A percentile compares a stretch with the other conserved stretches of the same genome.
These are phyloP conservation scores for Zapornia atra DNA, from an alignment of 2,113 vertebrate species.

Conservation along the genomic window DNA sequence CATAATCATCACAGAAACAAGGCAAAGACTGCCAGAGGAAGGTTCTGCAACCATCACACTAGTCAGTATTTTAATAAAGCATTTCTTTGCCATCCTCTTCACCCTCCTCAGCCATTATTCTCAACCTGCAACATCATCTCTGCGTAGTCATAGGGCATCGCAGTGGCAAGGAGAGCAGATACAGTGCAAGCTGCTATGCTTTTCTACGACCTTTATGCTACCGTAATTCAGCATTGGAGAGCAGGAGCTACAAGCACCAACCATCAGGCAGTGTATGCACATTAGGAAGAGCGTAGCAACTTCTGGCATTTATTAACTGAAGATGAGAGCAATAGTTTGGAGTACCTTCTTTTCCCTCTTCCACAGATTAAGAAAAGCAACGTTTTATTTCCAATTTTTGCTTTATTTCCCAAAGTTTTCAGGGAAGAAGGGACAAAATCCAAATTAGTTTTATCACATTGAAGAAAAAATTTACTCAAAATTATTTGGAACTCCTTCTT, in stretches of 20 bases:
- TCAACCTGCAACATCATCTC: not conserved
- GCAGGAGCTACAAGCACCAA: not conserved
- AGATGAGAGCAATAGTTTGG: not conserved
- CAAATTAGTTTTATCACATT: not conserved
- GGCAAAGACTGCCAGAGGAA: fast-evolving
- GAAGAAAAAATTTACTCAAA: not conserved
- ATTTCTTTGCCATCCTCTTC: not conserved
- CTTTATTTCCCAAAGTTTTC: not conserved
- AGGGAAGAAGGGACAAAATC: not conserved
- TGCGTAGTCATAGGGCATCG: not conserved
- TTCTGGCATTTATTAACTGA: not conserved
- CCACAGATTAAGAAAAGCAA: not conserved
- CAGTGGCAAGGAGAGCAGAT: not conserved
- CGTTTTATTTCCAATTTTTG: not conserved
- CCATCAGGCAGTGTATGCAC: not conserved
- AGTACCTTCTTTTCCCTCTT: not conserved
- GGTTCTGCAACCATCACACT: not conserved
- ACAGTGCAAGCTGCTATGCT: not conserved
- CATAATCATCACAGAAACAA: not conserved
- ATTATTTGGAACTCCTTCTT: not conserved
- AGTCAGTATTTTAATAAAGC: not conserved
- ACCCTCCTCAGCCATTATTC: not conserved
- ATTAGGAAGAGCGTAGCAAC: not conserved
- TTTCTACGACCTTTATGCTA: not conserved
- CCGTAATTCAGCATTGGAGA: not conserved